phyloP scores from a whole-genome alignment of 2,113 vertebrate genomes.

The Tragelaphus strepsiceros region DNA sequence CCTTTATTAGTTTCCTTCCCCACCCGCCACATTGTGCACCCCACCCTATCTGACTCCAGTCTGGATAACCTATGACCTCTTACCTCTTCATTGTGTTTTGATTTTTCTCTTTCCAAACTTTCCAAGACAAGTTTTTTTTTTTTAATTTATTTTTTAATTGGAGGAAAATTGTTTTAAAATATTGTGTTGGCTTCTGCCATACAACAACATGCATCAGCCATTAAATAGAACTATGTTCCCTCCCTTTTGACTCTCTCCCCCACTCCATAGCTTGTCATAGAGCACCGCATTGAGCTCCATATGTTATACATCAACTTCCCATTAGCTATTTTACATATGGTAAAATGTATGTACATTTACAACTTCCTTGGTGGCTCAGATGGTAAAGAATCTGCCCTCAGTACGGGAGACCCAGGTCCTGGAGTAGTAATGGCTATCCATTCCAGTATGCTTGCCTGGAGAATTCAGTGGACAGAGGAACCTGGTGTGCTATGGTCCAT shows the following conservation, averaged over 20 bases:
- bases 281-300: background rate
- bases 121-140: background rate
- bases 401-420: background rate
- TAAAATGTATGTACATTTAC: background rate
- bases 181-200: background rate
- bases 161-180: background rate
- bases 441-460: background rate
- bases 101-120: background rate
- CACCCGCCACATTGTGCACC: accelerated
- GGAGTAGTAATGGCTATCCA: background rate
- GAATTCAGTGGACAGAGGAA: background rate
- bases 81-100: background rate
- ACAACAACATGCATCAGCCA: background rate
- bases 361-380: background rate
- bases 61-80: background rate
- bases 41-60: background rate
- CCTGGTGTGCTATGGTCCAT: background rate
- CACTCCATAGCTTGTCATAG: background rate
- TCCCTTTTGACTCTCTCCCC: background rate
- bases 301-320: background rate
- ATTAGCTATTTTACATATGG: background rate
- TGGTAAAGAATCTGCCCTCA: background rate
- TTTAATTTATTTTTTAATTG: background rate
- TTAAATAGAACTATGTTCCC: background rate
- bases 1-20: background rate